phyloP scores from a whole-genome alignment of 1,140 invertebrate species.

The Drosophila elegans region DNA sequence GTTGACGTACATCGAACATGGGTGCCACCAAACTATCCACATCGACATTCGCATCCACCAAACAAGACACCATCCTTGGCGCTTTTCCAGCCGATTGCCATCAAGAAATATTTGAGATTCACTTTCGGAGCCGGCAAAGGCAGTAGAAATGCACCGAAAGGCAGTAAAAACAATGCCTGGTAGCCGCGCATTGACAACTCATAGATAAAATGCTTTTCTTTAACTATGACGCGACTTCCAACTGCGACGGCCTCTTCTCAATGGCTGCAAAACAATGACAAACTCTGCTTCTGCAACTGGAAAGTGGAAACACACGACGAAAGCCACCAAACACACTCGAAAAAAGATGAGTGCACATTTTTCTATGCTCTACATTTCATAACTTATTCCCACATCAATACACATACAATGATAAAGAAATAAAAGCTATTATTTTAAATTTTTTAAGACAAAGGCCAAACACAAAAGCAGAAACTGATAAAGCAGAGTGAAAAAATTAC shows the following conservation, averaged over 20 bases:
- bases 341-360: not conserved
- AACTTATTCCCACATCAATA: not conserved
- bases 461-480: too few relatives aligned
- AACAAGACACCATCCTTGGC: slow-evolving; percentile 43
- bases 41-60: slow-evolving; percentile 10
- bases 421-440: too few relatives aligned
- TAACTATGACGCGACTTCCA: slow-evolving; percentile 57
- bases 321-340: slow-evolving; percentile 25
- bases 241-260: slow-evolving; percentile 56
- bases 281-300: slow-evolving; percentile 41
- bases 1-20: slow-evolving; percentile 49
- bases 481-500: too few relatives aligned
- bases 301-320: slow-evolving; percentile 38
- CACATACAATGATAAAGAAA: too few relatives aligned
- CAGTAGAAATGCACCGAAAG: not conserved
- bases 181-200: slow-evolving; percentile 48
- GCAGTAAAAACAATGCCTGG: slow-evolving; percentile 51
- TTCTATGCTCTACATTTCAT: not conserved
- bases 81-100: slow-evolving; percentile 38
- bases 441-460: too few relatives aligned
- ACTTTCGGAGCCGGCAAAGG: slow-evolving; percentile 56
- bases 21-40: slow-evolving; percentile 31
- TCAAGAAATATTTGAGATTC: slow-evolving; percentile 78
- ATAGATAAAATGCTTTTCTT: slow-evolving; percentile 71
- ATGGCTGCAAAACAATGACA: slow-evolving; percentile 45